phyloP scores from a whole-genome alignment of 2,888 invertebrate species.

The Perizoma affinitatum region DNA sequence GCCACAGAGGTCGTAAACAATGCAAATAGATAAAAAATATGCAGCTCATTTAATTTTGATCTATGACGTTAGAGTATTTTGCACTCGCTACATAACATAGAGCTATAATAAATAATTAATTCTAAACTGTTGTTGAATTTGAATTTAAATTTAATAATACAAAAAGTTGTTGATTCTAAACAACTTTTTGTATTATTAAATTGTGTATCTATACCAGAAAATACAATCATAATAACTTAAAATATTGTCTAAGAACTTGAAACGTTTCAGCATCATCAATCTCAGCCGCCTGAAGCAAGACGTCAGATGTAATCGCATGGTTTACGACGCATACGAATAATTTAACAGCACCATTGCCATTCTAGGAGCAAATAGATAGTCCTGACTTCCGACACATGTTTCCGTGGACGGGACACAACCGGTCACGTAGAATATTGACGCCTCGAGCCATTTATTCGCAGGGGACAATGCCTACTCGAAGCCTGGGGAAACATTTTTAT shows the following conservation, averaged over 20 bases:
- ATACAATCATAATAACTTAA: too few relatives aligned
- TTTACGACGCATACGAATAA: conserved; percentile 65
- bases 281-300: conserved; percentile 31
- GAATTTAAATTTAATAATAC: too few relatives aligned
- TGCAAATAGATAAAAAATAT: too few relatives aligned
- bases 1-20: too few relatives aligned
- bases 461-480: conserved; percentile 67
- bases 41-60: too few relatives aligned
- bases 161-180: too few relatives aligned
- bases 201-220: too few relatives aligned
- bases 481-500: conserved; percentile 63
- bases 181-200: too few relatives aligned
- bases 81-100: too few relatives aligned
- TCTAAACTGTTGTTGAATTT: too few relatives aligned
- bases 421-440: conserved; percentile 84
- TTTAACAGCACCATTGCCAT: conserved; percentile 71
- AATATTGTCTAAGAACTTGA: conserved; percentile 2
- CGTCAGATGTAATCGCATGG: conserved; percentile 41
- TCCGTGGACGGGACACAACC: conserved; percentile 74
- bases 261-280: conserved; percentile 30
- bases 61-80: too few relatives aligned
- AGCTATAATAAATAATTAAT: too few relatives aligned
- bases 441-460: conserved; percentile 72
- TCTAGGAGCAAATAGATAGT: conserved; percentile 80
- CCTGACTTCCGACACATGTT: conserved; percentile 82